These are phyloP conservation scores for Tapirus terrestris DNA, from an alignment of 2,113 vertebrate species.

Conservation along the genomic window DNA sequence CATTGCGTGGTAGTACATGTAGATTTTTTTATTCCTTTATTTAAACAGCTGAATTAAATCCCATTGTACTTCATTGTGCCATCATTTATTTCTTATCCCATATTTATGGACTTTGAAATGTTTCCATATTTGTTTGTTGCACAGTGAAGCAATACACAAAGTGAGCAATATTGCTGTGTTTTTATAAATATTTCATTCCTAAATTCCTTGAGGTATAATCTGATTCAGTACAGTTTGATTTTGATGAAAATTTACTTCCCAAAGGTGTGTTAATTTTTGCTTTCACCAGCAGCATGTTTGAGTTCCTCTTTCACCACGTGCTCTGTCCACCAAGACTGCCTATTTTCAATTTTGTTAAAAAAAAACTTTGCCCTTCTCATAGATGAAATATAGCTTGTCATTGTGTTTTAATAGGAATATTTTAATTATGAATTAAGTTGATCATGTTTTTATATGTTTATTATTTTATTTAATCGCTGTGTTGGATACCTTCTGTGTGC, in stretches of 20 bases:
- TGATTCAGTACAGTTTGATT: not conserved
- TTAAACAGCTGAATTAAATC: not conserved
- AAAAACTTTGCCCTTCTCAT: not conserved
- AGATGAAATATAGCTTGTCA: not conserved
- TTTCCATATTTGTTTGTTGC: not conserved
- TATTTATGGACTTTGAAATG: constrained; percentile 1
- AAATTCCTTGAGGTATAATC: not conserved
- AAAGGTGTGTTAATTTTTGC: not conserved
- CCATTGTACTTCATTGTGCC: not conserved
- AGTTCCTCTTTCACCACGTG: not conserved
- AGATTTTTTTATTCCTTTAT: not conserved
- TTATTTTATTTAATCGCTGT: not conserved
- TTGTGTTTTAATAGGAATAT: not conserved
- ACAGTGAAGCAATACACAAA: not conserved
- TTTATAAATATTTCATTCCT: not conserved
- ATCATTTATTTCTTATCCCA: not conserved
- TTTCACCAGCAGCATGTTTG: not conserved
- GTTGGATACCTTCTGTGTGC: not conserved
- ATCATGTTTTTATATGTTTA: not conserved
- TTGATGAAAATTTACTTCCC: not conserved
- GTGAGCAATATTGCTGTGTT: not conserved
- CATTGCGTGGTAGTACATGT: not conserved
- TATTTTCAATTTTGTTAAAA: not conserved
- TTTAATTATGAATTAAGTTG: not conserved
- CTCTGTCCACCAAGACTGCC: not conserved